Conservation (phyloP, 2,888 invertebrate species). For the Caenorhabditis imperialis region DNA sequence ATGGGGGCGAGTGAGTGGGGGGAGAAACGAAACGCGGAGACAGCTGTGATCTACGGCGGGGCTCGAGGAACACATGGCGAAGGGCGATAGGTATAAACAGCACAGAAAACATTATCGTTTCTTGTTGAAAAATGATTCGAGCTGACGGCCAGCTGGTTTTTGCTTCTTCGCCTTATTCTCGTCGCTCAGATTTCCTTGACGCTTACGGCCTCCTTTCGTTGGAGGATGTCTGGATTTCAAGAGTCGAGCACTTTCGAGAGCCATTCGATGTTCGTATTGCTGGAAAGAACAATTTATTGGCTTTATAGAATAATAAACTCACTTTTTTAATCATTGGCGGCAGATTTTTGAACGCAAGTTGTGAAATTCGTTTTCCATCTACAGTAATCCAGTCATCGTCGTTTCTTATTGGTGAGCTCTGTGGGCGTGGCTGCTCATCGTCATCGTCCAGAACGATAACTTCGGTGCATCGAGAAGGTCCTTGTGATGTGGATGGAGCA, state of each 20-base stretch:
- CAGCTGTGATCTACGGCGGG: no score
- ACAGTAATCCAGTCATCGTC: no score
- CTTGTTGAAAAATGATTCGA: constrained; percentile 40
- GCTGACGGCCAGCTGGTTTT: constrained; percentile 11
- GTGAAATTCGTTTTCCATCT: constrained; percentile 8
- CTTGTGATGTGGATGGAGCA: no score
- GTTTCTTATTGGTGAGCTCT: no score
- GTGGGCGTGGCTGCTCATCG: no score
- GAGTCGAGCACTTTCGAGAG: constrained; percentile 32
- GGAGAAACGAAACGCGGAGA: no score
- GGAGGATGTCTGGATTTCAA: constrained; percentile 13
- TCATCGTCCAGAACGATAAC: no score
- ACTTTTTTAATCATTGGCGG: constrained; percentile 6
- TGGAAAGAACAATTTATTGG: constrained; percentile 25
- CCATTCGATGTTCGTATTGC: constrained; percentile 53
- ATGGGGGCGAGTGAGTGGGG: no score
- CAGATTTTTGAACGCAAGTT: neutral
- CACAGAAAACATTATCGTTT: no score
- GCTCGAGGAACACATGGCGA: no score
- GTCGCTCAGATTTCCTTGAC: constrained; percentile 1
- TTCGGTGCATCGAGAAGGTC: no score
- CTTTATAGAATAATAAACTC: constrained; percentile 1
- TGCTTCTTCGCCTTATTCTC: constrained; percentile 5
- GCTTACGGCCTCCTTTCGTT: neutral
- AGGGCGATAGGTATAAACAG: no score